A percentile compares a stretch with the other conserved stretches of the same genome.
Evolutionary conservation across 2,797 vertebrate genomes (phyloP).

Genomic region (Emydoidea blandingii): DNA sequence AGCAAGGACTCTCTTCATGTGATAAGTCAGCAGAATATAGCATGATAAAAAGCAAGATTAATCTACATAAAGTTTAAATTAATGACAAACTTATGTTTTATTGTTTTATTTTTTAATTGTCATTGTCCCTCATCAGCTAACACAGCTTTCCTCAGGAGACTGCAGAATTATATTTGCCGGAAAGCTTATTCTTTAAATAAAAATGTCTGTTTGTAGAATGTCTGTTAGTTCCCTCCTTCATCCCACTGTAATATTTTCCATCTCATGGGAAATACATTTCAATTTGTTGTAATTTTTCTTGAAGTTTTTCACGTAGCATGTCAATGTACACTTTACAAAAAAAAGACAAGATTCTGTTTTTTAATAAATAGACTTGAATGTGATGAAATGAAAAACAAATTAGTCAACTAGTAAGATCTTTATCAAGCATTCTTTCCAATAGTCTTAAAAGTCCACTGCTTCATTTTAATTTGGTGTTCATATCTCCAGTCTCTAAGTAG

Average conservation of each 20-base stretch:
- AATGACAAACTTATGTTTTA: slow-evolving; percentile 77
- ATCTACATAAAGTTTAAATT: slow-evolving; percentile 72
- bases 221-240: slow-evolving; percentile 76
- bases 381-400: slow-evolving; percentile 59
- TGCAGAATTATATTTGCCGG: slow-evolving; percentile 71
- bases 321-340: slow-evolving; percentile 57
- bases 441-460: neutral
- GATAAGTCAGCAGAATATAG: slow-evolving; percentile 65
- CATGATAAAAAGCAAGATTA: slow-evolving; percentile 73
- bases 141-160: slow-evolving; percentile 72
- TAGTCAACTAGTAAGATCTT: slow-evolving; percentile 5
- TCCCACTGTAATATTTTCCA: slow-evolving; percentile 77
- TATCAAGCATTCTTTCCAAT: slow-evolving; percentile 26
- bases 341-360: slow-evolving; percentile 30
- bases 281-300: slow-evolving; percentile 78
- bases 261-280: slow-evolving; percentile 82
- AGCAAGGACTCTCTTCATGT: slow-evolving; percentile 59
- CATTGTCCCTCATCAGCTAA: slow-evolving; percentile 75
- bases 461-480: neutral
- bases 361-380: slow-evolving; percentile 61
- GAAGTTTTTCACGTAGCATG: slow-evolving; percentile 73
- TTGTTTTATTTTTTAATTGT: slow-evolving; percentile 78
- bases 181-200: slow-evolving; percentile 80
- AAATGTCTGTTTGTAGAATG: slow-evolving; percentile 71
- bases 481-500: slow-evolving; percentile 29